Conservation (phyloP, 1,140 invertebrate species). For the Dreissena rostriformis region DNA sequence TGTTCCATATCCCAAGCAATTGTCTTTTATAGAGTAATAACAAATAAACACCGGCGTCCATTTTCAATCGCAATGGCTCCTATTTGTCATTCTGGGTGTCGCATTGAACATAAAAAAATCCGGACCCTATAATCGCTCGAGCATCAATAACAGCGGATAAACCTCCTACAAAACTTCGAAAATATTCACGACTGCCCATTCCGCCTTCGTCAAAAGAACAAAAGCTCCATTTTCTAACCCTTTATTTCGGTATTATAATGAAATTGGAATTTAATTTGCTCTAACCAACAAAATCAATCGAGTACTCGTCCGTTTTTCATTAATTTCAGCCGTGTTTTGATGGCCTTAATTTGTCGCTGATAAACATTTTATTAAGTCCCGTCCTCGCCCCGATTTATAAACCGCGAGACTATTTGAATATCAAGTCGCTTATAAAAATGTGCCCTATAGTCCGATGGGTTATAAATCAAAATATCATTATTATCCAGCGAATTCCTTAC, state of each 20-base stretch:
- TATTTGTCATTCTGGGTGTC: slow-evolving; percentile 48
- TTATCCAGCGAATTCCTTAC: slow-evolving; percentile 11
- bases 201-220: background rate
- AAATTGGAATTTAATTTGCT: slow-evolving; percentile 60
- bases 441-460: background rate
- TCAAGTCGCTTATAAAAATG: slow-evolving; percentile 36
- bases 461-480: slow-evolving; percentile 54
- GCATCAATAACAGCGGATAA: background rate
- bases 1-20: too few relatives aligned
- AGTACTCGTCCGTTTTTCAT: slow-evolving; percentile 21
- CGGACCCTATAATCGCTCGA: background rate
- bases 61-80: slow-evolving; percentile 32
- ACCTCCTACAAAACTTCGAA: background rate
- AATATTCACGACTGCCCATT: background rate
- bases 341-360: slow-evolving; percentile 57
- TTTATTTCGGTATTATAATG: slow-evolving; percentile 45
- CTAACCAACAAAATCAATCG: slow-evolving; percentile 20
- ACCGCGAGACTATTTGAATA: slow-evolving; percentile 29
- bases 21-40: slow-evolving; percentile 25
- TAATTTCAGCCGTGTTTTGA: slow-evolving; percentile 35
- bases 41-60: slow-evolving; percentile 43
- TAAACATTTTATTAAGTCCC: slow-evolving; percentile 38
- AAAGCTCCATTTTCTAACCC: background rate
- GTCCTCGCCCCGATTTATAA: slow-evolving; percentile 42
- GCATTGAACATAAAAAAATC: slow-evolving; percentile 28